A percentile compares a stretch with the other conserved stretches of the same genome.
Evolutionary conservation across 2,888 invertebrate genomes (phyloP).

Genomic region (Caprella mutica): DNA sequence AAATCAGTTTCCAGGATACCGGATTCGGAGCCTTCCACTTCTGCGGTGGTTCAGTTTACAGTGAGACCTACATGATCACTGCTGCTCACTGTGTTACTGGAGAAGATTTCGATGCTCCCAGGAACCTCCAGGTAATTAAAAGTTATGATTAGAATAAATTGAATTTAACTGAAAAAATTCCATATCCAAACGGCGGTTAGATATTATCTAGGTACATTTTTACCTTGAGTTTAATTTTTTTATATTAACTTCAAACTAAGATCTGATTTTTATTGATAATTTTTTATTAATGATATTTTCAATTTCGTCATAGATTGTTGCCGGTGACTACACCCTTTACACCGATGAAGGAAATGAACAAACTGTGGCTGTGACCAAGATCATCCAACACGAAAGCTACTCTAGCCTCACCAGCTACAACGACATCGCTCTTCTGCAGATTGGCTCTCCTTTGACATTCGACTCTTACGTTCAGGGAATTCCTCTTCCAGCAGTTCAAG

Average conservation of each 20-base stretch:
- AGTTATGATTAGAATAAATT: too few species aligned
- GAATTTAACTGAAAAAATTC: too few species aligned
- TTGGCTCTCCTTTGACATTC: conserved; percentile 16
- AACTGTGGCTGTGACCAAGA: neutral
- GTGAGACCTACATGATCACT: neutral
- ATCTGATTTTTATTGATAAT: too few species aligned
- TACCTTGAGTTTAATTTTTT: too few species aligned
- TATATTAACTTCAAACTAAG: too few species aligned
- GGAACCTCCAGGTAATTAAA: neutral
- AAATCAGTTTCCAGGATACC: conserved; percentile 22
- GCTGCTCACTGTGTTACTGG: conserved; percentile 19
- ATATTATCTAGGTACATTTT: too few species aligned
- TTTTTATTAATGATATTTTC: too few species aligned
- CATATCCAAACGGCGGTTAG: too few species aligned
- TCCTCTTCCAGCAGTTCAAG: conserved; percentile 13
- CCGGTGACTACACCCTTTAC: conserved; percentile 14
- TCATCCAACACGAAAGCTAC: conserved; percentile 26
- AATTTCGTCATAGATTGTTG: conserved; percentile 17
- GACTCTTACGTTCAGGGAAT: conserved; percentile 11
- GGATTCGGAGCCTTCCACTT: conserved; percentile 15
- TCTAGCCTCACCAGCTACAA: conserved; percentile 12
- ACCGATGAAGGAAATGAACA: conserved; percentile 19
- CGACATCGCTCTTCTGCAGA: conserved; percentile 25
- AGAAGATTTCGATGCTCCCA: conserved; percentile 2
- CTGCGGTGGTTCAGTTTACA: conserved; percentile 22